Evolutionary conservation across 2,888 invertebrate genomes (phyloP).

Genomic region (Anoncus sp.): DNA sequence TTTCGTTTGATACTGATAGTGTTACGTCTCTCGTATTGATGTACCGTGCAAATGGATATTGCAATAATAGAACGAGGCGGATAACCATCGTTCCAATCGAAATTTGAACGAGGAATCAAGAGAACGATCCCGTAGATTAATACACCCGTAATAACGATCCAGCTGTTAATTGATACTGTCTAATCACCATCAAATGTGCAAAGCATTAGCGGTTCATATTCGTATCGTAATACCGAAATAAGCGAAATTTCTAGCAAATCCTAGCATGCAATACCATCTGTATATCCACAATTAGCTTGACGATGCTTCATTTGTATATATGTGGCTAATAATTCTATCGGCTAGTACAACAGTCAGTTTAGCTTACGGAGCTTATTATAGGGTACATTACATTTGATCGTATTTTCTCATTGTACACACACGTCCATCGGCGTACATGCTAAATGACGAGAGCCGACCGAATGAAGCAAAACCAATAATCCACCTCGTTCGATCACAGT

Average conservation of each 20-base stretch:
- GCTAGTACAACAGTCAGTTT: constrained; percentile 20
- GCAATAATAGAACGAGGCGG: constrained; percentile 12
- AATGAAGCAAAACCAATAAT: background rate
- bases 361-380: constrained; percentile 20
- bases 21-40: background rate
- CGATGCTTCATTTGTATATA: constrained; percentile 64
- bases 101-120: constrained; percentile 19
- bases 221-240: constrained; percentile 24
- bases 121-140: constrained; percentile 69
- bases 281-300: constrained; percentile 58
- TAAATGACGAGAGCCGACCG: background rate
- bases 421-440: background rate
- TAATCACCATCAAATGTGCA: constrained; percentile 73
- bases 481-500: background rate
- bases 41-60: background rate
- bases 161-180: constrained; percentile 73
- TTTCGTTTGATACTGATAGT: background rate
- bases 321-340: constrained; percentile 24
- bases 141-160: constrained; percentile 46
- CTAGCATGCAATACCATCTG: too few relatives aligned
- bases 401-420: constrained; percentile 25
- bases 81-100: constrained; percentile 4
- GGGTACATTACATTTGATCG: constrained; percentile 10
- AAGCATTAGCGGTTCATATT: constrained; percentile 41
- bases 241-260: too few relatives aligned